Base-by-base conservation (phyloP, 2,113 vertebrate genomes). In the Limnothrissa miodon region DNA sequence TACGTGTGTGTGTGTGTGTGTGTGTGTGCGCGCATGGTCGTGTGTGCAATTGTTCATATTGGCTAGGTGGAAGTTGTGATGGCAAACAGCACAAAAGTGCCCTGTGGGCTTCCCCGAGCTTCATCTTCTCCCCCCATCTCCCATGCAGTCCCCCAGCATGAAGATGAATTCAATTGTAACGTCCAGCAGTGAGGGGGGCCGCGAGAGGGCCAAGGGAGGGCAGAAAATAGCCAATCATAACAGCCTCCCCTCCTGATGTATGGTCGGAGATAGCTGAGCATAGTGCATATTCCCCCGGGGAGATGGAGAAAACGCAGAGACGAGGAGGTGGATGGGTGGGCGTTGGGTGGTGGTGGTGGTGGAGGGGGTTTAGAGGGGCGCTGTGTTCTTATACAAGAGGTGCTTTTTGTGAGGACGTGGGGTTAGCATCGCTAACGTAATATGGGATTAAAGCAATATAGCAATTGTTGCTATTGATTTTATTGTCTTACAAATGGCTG, bases 91-190 rank as follows among this genome's bases (percentile, higher is more conserved):
- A 39, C 33, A 33, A 74, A 62, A 74, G 66, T 74, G 66, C 66
- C 66, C 66, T 74, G 15, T 74, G 66, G 66, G 66, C 66, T 13
- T 74, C 29, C 33, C 11, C 13, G 5, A 5, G 66, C 66, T 5
- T 36, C 66, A 74, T 51, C 44, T 42, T 11, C 56, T 78, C 53
- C 80, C 78, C 78, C 89, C 83, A 82, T 82, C 83, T 85, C 17
- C 51, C 84, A 86, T 85, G 90, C 88, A 89, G 81, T 90, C 87
- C 86, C 88, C 89, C 87, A 86, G 82, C 86, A 88, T 86, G 88
- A 89, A 82, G 91, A 90, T 90, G 89, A 90, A 92, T 93, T 90
- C 82, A 78, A 89, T 59, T 84, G 25, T 86, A 81, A 90, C 90
- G 85, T 89, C 91, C 86, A 59, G 78, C 89, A 89, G 92, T 87